Base-by-base conservation (phyloP, 2,888 invertebrate genomes). In the Choristoneura rosaceana region DNA sequence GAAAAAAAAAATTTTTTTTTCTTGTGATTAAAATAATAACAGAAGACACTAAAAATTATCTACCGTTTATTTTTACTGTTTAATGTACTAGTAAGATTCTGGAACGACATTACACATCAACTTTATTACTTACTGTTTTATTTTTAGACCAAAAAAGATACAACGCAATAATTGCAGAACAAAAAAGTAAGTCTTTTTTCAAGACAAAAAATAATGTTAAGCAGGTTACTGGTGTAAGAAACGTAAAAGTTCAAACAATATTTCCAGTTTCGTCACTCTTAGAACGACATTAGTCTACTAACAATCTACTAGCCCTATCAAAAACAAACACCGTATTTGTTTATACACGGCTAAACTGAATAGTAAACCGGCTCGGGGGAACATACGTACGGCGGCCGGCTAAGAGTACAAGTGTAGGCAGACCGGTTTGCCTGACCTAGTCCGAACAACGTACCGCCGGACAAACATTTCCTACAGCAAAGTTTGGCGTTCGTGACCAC, bases 341-440 rank as follows among this genome's bases (percentile, higher is more conserved):
- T 52, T 10, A 55, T 55, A 55, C 25, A 55, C 55, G 25, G 1
- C 25, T 25, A 25, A 25, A 55, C 25, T 25, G 55, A 55, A 55
- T 55, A 55, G 55, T 25, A 12, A 55, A 25, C 55, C 55, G 55
- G 55, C 10, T 25, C 55, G 25, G 8, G 7, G 50, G 25, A 10
- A 3, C 25, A 10, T 55, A 10, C 55, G 55, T 55, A 10, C 55
- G 55, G 25, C 52, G 50, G 3, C n/a, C 17, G 43, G 61, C 62
- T 41, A 41, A 8, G 43, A 12, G 52, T 17, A 45, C 55, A 55
- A 33, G 64, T 64, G 64, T 58, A 58, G 70, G 58, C 70, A 45
- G 45, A 70, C 70, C 70, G 70, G 70, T 70, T 70, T 38, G 9
- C 33, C 4, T 70, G 70, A 70, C 70, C 70, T 70, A 58, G 70